These are phyloP conservation scores for Nemoura dubitans DNA, from an alignment of 2,888 invertebrate species.

Conservation along the genomic window DNA sequence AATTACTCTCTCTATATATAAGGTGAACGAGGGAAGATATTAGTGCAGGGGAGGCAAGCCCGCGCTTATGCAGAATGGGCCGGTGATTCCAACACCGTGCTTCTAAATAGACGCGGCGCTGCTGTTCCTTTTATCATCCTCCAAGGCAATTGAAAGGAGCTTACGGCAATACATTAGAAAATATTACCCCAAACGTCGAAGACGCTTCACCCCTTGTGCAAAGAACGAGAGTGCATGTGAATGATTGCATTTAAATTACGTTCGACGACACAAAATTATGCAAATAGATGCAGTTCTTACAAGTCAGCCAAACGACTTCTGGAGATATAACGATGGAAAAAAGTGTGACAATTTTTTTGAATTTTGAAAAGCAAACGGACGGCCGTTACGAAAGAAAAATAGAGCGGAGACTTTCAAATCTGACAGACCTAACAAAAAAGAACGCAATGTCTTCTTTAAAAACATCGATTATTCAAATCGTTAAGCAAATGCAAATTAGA, in stretches of 20 bases:
- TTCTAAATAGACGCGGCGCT: neutral
- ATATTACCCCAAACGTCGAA: too few relatives aligned
- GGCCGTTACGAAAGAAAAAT: neutral
- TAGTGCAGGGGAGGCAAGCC: neutral
- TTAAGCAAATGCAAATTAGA: neutral
- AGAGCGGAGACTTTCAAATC: neutral
- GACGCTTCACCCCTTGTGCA: too few relatives aligned
- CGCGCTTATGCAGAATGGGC: neutral
- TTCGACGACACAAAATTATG: neutral
- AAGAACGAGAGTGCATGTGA: neutral
- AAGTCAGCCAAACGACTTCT: neutral
- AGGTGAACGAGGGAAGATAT: neutral
- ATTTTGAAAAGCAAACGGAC: neutral
- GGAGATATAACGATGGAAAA: neutral
- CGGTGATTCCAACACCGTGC: neutral
- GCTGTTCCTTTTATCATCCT: neutral
- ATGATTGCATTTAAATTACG: neutral
- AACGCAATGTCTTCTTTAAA: neutral
- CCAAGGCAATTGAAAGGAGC: neutral
- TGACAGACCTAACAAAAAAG: neutral
- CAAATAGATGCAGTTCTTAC: neutral
- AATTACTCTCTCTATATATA: neutral
- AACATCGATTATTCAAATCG: constrained; percentile 12
- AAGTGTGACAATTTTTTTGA: neutral
- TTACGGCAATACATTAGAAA: neutral